Percentiles rank a stretch among this genome's conserved stretches.
Conservation (phyloP, 2,888 invertebrate genomes). For the Keiferia lycopersicella region DNA sequence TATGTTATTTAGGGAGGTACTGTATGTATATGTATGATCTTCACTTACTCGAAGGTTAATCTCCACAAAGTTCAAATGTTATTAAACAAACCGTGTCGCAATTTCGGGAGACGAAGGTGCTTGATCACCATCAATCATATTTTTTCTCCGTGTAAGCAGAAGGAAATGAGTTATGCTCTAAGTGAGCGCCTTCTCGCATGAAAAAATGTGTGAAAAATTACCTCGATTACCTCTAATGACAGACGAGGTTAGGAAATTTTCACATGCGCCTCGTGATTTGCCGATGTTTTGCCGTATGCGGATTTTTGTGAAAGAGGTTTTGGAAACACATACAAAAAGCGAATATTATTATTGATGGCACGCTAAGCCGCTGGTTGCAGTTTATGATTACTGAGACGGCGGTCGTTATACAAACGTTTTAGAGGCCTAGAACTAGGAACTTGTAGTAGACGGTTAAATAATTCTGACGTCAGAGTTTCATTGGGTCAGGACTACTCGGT, state of each 20-base stretch:
- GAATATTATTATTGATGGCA: too few relatives aligned
- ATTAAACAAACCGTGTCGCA: conserved; percentile 21
- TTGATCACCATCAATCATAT: conserved; percentile 70
- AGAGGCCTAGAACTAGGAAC: too few relatives aligned
- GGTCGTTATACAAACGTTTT: too few relatives aligned
- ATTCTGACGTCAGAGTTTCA: too few relatives aligned
- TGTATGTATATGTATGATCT: neutral
- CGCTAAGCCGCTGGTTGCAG: too few relatives aligned
- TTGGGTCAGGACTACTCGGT: too few relatives aligned
- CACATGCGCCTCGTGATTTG: conserved; percentile 28
- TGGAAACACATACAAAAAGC: too few relatives aligned
- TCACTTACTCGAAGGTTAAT: neutral
- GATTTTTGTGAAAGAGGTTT: neutral
- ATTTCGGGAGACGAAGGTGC: conserved; percentile 39
- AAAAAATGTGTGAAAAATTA: conserved; percentile 74
- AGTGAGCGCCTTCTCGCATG: conserved; percentile 60
- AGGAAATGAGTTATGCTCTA: conserved; percentile 66
- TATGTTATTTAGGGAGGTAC: neutral
- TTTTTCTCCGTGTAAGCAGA: conserved; percentile 58
- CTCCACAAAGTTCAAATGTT: neutral
- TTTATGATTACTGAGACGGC: too few relatives aligned
- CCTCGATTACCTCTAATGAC: conserved; percentile 67
- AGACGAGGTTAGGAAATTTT: conserved; percentile 47
- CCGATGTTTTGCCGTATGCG: too few relatives aligned
- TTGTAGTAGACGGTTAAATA: too few relatives aligned